phyloP scores from a whole-genome alignment of 2,888 invertebrate genomes.

The Phorcus lineatus region DNA sequence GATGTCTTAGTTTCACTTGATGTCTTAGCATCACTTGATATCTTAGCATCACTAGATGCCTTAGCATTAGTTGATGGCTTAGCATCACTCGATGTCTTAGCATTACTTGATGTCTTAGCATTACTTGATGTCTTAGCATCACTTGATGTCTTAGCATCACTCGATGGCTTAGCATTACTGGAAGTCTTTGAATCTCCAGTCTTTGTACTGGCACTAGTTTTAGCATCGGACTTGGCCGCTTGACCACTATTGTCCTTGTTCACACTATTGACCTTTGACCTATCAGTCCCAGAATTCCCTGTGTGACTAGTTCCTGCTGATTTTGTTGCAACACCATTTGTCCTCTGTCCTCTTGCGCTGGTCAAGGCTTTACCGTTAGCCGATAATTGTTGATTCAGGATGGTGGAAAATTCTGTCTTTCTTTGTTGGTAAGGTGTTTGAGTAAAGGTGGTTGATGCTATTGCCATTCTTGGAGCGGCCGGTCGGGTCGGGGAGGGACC shows the following conservation, averaged over 20 bases:
- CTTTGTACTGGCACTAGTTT: not conserved
- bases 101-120: too few species aligned
- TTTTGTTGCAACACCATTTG: not conserved
- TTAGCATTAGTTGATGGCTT: too few species aligned
- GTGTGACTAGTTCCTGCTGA: not conserved
- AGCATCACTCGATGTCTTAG: too few species aligned
- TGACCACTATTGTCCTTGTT: not conserved
- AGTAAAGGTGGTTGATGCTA: not conserved
- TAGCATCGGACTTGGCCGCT: not conserved
- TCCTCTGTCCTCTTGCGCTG: conserved; percentile 33
- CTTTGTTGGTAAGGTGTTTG: conserved; percentile 12
- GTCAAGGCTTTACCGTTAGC: conserved; percentile 35
- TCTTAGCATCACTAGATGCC: too few species aligned
- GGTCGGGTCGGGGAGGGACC: conserved; percentile 36
- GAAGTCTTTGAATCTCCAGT: not conserved
- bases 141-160: too few species aligned
- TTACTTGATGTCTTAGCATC: too few species aligned
- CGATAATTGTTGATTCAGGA: not conserved
- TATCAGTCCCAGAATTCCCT: not conserved
- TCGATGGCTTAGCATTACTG: too few species aligned
- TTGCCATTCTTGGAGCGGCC: not conserved
- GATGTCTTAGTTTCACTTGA: too few species aligned
- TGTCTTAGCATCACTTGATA: too few species aligned
- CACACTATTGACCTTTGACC: not conserved
- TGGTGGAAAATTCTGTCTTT: conserved; percentile 20